Evolutionary conservation across 2,888 invertebrate genomes (phyloP).

Genomic region (Callyntrura sp.): DNA sequence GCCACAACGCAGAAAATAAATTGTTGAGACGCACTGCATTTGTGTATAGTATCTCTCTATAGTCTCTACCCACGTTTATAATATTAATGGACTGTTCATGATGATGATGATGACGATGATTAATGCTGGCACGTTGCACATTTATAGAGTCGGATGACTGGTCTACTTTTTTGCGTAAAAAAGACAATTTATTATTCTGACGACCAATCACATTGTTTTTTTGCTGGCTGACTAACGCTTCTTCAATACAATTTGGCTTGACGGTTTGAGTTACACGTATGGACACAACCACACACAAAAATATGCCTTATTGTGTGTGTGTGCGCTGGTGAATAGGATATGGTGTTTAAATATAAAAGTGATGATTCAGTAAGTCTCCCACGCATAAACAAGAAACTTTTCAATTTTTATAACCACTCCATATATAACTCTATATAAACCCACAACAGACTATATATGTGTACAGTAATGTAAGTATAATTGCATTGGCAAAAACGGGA

Average conservation of each 20-base stretch:
- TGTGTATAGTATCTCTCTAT: too few relatives aligned
- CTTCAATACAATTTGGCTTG: slow-evolving; percentile 1
- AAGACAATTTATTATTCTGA: slow-evolving; percentile 30
- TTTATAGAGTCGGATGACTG: background rate
- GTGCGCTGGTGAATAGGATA: too few relatives aligned
- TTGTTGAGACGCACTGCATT: background rate
- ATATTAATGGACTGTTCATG: slow-evolving; percentile 29
- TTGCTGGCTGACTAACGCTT: background rate
- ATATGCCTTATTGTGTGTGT: too few relatives aligned
- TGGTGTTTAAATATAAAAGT: slow-evolving; percentile 37
- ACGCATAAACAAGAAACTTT: background rate
- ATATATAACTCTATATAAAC: too few relatives aligned
- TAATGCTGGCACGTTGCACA: too few relatives aligned
- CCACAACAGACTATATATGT: slow-evolving; percentile 5
- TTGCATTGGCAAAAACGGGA: slow-evolving; percentile 56
- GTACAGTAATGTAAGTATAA: too few relatives aligned
- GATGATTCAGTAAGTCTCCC: slow-evolving; percentile 30
- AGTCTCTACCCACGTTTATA: slow-evolving; percentile 19
- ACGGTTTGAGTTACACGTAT: background rate
- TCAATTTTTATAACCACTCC: background rate
- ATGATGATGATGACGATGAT: slow-evolving; percentile 13
- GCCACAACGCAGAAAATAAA: background rate
- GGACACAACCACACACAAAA: slow-evolving; percentile 16
- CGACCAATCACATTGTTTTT: background rate
- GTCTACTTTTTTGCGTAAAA: slow-evolving; percentile 46